Evolutionary conservation across 2,797 vertebrate species (phyloP).

Genomic region (Acanthurus leucopareius): DNA sequence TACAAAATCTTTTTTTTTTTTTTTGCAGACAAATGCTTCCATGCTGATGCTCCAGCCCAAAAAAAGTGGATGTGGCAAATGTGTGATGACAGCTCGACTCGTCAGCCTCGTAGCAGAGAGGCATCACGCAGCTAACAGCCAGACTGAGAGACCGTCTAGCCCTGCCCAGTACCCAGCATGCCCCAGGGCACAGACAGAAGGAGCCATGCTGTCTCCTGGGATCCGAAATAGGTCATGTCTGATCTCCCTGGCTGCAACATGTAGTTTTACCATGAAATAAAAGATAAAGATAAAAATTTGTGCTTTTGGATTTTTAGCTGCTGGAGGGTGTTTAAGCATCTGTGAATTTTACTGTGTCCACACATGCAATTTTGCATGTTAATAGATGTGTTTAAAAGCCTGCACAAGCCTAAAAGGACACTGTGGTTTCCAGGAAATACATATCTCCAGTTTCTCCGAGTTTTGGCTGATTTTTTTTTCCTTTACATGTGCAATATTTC

Average conservation of each 20-base stretch:
- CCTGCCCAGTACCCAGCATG: conserved; percentile 66
- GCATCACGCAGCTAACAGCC: conserved; percentile 16
- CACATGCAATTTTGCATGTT: too few relatives aligned
- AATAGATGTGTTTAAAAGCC: too few relatives aligned
- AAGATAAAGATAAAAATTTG: conserved; percentile 3
- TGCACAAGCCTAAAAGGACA: neutral
- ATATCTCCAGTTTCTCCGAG: conserved; percentile 8
- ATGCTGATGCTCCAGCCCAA: neutral
- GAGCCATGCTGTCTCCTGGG: conserved; percentile 54
- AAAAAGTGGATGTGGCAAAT: conserved; percentile 41
- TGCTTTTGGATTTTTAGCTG: neutral
- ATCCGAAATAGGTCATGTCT: conserved; percentile 67
- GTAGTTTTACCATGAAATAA: conserved; percentile 22
- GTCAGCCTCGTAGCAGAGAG: conserved; percentile 24
- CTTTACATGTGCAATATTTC: conserved; percentile 21
- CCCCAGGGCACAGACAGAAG: conserved; percentile 72
- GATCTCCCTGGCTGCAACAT: conserved; percentile 34
- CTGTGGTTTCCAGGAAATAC: conserved; percentile 16
- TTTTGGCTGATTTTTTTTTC: conserved; percentile 24
- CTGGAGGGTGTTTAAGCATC: neutral
- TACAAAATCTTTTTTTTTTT: neutral
- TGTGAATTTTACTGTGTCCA: too few relatives aligned
- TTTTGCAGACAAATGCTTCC: neutral
- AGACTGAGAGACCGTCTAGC: conserved; percentile 32
- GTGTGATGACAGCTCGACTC: conserved; percentile 32